Evolutionary conservation across 2,113 vertebrate genomes (phyloP).

Genomic region (Phrynosoma platyrhinos): DNA sequence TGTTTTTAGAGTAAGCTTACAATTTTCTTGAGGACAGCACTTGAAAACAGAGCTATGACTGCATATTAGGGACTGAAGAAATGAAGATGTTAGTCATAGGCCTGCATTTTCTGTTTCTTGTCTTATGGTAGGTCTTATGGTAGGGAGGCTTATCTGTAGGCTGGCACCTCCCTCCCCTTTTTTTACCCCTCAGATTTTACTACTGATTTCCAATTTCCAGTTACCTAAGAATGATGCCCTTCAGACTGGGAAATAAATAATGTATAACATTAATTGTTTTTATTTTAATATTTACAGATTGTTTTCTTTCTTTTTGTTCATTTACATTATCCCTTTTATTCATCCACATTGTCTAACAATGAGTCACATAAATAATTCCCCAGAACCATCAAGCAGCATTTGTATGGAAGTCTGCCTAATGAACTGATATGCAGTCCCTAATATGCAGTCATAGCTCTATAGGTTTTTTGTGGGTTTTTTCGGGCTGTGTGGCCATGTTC

Average conservation of each 20-base stretch:
- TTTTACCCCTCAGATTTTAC: not conserved
- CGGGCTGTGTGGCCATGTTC: too few relatives aligned
- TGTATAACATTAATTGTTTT: not conserved
- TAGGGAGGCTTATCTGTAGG: too few relatives aligned
- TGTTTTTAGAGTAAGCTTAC: not conserved
- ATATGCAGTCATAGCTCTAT: not conserved
- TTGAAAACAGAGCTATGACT: not conserved
- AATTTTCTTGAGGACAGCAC: not conserved
- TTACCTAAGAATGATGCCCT: not conserved
- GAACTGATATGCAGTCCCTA: not conserved
- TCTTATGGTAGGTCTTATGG: too few relatives aligned
- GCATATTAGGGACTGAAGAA: slow-evolving; percentile 8
- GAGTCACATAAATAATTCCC: not conserved
- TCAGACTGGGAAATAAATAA: not conserved
- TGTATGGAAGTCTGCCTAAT: slow-evolving; percentile 10
- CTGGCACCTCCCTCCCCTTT: too few relatives aligned
- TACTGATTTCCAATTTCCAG: not conserved
- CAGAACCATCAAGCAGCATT: not conserved
- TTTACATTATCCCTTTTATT: not conserved
- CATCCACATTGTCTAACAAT: not conserved
- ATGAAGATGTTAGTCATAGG: too few relatives aligned
- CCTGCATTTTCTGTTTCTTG: too few relatives aligned
- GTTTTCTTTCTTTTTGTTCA: not conserved
- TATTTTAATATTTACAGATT: slow-evolving; percentile 1
- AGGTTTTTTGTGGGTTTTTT: too few relatives aligned